Evolutionary conservation across 2,113 vertebrate species (phyloP).

Genomic region (Merops nubicus): DNA sequence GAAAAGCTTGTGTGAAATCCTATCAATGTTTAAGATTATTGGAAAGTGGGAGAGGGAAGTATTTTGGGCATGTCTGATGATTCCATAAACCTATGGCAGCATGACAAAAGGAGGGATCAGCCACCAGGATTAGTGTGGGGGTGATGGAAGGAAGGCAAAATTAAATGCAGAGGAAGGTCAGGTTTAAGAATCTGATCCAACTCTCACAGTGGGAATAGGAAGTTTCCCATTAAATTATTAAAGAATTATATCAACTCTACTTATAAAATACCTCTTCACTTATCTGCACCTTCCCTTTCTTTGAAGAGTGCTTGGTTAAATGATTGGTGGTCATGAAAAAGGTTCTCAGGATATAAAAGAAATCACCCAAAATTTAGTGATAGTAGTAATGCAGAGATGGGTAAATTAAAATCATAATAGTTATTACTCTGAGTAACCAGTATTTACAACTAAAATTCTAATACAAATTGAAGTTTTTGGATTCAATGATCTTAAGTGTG

Average conservation of each 20-base stretch:
- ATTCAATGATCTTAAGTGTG: neutral
- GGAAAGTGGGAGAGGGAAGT: neutral
- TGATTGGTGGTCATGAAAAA: neutral
- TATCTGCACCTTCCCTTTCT: neutral
- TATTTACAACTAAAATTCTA: neutral
- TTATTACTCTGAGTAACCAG: neutral
- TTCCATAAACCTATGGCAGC: constrained; percentile 22
- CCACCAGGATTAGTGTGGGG: neutral
- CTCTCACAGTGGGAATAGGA: neutral
- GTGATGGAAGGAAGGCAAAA: neutral
- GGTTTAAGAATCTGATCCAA: neutral
- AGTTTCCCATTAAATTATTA: neutral
- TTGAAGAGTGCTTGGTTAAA: neutral
- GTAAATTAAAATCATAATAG: neutral
- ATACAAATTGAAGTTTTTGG: neutral
- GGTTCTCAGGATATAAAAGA: neutral
- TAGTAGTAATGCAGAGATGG: neutral
- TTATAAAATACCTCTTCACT: neutral
- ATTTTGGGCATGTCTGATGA: neutral
- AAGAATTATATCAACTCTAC: neutral
- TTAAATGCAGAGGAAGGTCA: neutral
- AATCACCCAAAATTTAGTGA: neutral
- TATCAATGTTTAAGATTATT: neutral
- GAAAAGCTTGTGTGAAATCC: constrained; percentile 57
- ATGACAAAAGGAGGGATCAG: constrained; percentile 11